Percentiles rank a stretch among this genome's conserved stretches.
Evolutionary conservation across 2,113 vertebrate species (phyloP).

Genomic region (Carassius auratus): DNA sequence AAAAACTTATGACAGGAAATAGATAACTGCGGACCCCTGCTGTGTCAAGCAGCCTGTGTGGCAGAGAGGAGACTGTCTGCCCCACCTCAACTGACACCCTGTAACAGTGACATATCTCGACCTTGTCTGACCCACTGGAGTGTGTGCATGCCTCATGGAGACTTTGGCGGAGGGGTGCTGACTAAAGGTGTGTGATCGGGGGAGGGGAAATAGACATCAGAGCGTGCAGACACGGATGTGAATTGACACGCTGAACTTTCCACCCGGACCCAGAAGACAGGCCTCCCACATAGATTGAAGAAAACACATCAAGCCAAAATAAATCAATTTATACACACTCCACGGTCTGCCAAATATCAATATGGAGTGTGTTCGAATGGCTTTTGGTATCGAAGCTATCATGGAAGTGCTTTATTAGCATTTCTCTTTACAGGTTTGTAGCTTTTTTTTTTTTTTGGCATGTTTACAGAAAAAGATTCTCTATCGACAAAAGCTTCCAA

Average conservation of each 20-base stretch:
- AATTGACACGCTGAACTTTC: conserved; percentile 48
- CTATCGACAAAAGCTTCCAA: conserved; percentile 11
- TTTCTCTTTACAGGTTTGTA: conserved; percentile 5
- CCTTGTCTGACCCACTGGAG: conserved; percentile 14
- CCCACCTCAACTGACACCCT: conserved; percentile 45
- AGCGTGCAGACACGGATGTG: conserved; percentile 18
- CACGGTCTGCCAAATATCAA: conserved; percentile 22
- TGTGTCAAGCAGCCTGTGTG: conserved; percentile 5
- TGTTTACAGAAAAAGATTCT: neutral
- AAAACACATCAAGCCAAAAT: conserved; percentile 44
- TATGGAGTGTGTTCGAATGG: neutral
- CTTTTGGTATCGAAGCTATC: conserved; percentile 26
- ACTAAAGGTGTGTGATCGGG: conserved; percentile 19
- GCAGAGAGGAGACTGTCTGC: conserved; percentile 30
- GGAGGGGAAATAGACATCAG: conserved; percentile 29
- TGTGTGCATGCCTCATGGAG: conserved; percentile 21
- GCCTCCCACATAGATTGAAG: conserved; percentile 37
- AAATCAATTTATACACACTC: conserved; percentile 34
- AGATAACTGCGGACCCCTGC: conserved; percentile 21
- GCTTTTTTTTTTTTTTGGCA: neutral
- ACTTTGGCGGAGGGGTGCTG: conserved; percentile 6
- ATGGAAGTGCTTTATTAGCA: conserved; percentile 10
- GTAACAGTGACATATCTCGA: conserved; percentile 47
- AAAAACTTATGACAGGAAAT: conserved; percentile 42
- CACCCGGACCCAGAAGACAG: conserved; percentile 34